A percentile compares a stretch with the other conserved stretches of the same genome.
These are phyloP conservation scores for Drosophila lowei DNA, from an alignment of 1,140 invertebrate species.

Conservation along the genomic window DNA sequence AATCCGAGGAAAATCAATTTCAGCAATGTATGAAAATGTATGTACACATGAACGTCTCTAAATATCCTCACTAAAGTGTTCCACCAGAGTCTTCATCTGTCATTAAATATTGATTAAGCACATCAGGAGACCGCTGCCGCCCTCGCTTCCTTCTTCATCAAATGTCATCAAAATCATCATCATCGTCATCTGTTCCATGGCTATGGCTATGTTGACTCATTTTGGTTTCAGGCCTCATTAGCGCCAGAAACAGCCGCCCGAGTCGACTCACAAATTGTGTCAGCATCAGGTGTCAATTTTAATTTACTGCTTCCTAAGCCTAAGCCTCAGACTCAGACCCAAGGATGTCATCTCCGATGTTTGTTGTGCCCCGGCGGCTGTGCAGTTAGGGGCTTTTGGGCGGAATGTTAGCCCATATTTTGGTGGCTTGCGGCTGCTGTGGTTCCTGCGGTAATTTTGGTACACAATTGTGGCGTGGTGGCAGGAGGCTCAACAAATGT, in stretches of 20 bases:
- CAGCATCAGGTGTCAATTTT: slow-evolving; percentile 79
- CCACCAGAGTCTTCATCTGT: slow-evolving; percentile 33
- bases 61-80: slow-evolving; percentile 31
- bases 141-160: slow-evolving; percentile 17
- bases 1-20: too few relatives aligned
- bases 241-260: slow-evolving; percentile 32
- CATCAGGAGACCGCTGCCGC: neutral
- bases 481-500: neutral
- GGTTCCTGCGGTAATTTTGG: slow-evolving; percentile 49
- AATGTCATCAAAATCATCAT: slow-evolving; percentile 64
- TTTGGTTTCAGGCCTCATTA: slow-evolving; percentile 75
- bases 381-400: neutral
- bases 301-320: slow-evolving; percentile 55
- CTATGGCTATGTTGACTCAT: slow-evolving; percentile 57
- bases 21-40: too few relatives aligned
- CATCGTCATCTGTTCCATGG: slow-evolving; percentile 22
- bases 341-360: slow-evolving; percentile 54
- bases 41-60: neutral
- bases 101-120: slow-evolving; percentile 53
- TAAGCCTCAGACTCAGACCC: neutral
- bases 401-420: slow-evolving; percentile 50
- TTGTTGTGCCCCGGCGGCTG: slow-evolving; percentile 32
- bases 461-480: neutral
- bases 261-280: slow-evolving; percentile 48
- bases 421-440: slow-evolving; percentile 41